phyloP scores from a whole-genome alignment of 2,888 invertebrate species.

The Zonitis immaculata region DNA sequence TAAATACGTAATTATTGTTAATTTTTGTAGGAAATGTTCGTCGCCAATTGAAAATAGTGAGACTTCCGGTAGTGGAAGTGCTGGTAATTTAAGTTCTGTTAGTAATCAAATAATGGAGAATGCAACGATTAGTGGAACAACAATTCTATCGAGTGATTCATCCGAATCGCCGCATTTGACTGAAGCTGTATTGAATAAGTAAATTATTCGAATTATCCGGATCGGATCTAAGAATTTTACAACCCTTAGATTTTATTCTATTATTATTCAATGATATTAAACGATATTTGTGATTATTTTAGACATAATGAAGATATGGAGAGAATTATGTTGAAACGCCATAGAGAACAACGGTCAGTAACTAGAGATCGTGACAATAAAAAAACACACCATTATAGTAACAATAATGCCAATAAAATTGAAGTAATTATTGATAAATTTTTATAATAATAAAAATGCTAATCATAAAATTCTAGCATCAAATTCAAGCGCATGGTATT shows the following conservation, averaged over 20 bases:
- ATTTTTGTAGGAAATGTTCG: constrained; percentile 46
- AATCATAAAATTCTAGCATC: not conserved
- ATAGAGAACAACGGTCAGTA: constrained; percentile 58
- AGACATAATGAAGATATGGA: constrained; percentile 84
- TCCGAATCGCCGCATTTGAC: constrained; percentile 56
- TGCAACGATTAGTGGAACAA: constrained; percentile 50
- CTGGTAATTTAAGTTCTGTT: constrained; percentile 56
- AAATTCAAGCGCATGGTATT: constrained; percentile 50
- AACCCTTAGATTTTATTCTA: too few relatives aligned
- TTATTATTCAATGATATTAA: too few relatives aligned
- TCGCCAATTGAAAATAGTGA: constrained; percentile 54
- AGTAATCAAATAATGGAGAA: constrained; percentile 56
- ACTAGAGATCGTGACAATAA: constrained; percentile 48
- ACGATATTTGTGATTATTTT: too few relatives aligned
- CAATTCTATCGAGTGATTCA: constrained; percentile 44
- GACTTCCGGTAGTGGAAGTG: constrained; percentile 56
- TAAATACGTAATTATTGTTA: not conserved
- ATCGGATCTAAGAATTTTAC: too few relatives aligned
- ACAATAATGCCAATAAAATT: constrained; percentile 27
- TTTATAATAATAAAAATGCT: not conserved
- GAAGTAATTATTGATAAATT: constrained; percentile 21
- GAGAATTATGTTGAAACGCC: constrained; percentile 67
- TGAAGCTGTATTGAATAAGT: constrained; percentile 56
- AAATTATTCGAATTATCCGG: constrained; percentile 15
- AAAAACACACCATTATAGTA: constrained; percentile 29